phyloP scores from a whole-genome alignment of 1,140 invertebrate species.

The Pteromalus puparum region DNA sequence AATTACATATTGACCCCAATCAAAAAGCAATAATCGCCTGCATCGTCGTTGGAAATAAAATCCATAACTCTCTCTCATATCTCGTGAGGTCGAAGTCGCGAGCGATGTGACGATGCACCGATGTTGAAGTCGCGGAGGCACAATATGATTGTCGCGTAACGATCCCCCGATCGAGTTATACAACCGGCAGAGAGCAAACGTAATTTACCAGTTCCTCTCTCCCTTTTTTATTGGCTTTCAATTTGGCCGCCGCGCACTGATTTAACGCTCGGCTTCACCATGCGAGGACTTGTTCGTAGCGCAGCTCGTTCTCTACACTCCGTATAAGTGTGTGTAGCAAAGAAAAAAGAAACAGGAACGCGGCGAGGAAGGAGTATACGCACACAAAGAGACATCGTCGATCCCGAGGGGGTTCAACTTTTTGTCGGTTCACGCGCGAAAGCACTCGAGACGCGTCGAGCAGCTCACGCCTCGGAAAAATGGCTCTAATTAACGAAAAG shows the following conservation, averaged over 20 bases:
- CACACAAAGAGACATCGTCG: background rate
- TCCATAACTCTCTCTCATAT: too few species aligned
- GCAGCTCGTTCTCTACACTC: too few species aligned
- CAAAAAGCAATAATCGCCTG: too few species aligned
- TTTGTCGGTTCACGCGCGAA: background rate
- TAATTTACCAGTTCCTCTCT: background rate
- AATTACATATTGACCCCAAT: too few species aligned
- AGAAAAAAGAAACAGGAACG: too few species aligned
- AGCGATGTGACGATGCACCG: background rate
- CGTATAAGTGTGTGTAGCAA: too few species aligned
- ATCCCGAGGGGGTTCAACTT: background rate
- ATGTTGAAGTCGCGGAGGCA: background rate
- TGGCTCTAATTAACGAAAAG: slow-evolving; percentile 3
- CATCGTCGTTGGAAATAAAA: too few species aligned
- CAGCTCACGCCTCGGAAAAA: background rate
- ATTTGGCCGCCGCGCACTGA: background rate
- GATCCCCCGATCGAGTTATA: background rate
- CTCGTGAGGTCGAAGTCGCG: background rate
- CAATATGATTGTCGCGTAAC: background rate
- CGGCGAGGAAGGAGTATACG: background rate
- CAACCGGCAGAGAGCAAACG: background rate
- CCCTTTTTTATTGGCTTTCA: background rate
- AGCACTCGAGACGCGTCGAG: background rate
- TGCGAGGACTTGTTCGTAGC: too few species aligned
- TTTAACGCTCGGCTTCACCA: background rate